Evolutionary conservation across 37 sponge, comb jelly and placozoan species (phyloP).

Genomic region (Halisarca cf. caerulea): DNA sequence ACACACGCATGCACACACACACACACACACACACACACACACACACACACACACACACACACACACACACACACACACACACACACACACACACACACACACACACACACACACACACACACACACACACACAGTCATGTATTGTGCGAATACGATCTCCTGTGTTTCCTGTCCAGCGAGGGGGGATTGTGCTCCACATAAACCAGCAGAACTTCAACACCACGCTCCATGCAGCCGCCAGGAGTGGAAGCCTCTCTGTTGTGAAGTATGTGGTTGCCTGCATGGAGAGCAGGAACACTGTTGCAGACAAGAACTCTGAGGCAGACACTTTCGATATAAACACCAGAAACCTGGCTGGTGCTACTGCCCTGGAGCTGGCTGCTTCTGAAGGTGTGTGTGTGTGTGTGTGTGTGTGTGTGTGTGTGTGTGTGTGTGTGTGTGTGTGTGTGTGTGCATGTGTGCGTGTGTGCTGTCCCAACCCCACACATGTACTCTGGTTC

Average conservation of each 20-base stretch:
- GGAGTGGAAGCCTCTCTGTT: not conserved
- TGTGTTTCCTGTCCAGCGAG: too few relatives aligned
- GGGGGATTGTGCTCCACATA: not conserved
- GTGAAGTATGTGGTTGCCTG: not conserved
- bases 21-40: too few relatives aligned
- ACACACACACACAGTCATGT: too few relatives aligned
- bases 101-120: too few relatives aligned
- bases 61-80: too few relatives aligned
- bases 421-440: not conserved
- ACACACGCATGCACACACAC: too few relatives aligned
- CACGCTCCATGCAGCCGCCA: slow-evolving; percentile 7
- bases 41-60: too few relatives aligned
- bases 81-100: too few relatives aligned
- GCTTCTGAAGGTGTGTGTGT: slow-evolving; percentile 15
- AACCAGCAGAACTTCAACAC: slow-evolving; percentile 4
- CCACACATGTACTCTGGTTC: not conserved
- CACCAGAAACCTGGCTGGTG: slow-evolving; percentile 1
- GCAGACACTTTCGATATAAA: not conserved
- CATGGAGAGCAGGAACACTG: not conserved
- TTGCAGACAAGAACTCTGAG: not conserved
- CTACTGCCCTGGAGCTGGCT: slow-evolving; percentile 12
- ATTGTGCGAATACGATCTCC: too few relatives aligned
- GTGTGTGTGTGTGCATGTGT: slow-evolving; percentile 18
- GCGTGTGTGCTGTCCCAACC: not conserved
- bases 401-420: slow-evolving; percentile 6